Evolutionary conservation across 30 jellyfish, hydroid and myxozoan genomes (phyloP).

Genomic region (Aurelia aurita complex sp. Pacific): DNA sequence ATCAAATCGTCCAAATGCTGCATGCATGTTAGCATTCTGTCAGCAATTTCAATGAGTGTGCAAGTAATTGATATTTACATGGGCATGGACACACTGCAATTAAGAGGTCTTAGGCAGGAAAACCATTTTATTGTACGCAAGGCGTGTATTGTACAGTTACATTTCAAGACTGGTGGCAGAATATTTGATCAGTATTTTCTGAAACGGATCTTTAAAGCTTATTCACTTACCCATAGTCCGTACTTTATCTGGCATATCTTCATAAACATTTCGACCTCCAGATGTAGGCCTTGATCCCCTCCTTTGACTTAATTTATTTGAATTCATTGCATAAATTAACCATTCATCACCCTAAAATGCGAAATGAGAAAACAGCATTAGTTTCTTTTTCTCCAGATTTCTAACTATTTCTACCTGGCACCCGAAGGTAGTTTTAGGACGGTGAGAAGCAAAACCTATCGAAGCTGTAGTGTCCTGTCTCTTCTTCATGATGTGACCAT

Average conservation of each 20-base stretch:
- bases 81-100: too few relatives aligned
- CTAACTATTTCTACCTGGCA: neutral
- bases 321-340: slow-evolving; percentile 41
- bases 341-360: slow-evolving; percentile 59
- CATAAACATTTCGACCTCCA: slow-evolving; percentile 22
- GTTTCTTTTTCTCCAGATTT: neutral
- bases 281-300: neutral
- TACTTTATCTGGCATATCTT: slow-evolving; percentile 27
- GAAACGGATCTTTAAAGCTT: neutral
- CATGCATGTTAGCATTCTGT: too few relatives aligned
- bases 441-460: neutral
- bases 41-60: too few relatives aligned
- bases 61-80: too few relatives aligned
- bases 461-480: too few relatives aligned
- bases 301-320: neutral
- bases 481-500: too few relatives aligned
- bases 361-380: neutral
- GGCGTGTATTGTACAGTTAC: too few relatives aligned
- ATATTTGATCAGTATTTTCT: too few relatives aligned
- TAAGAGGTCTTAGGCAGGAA: too few relatives aligned
- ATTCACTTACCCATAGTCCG: slow-evolving; percentile 9
- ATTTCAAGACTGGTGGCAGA: too few relatives aligned
- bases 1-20: too few relatives aligned
- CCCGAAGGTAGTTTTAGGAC: neutral
- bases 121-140: too few relatives aligned